A percentile compares a stretch with the other conserved stretches of the same genome.
Conservation (phyloP, 1,140 invertebrate genomes). For the Drosophila kepulauana region DNA sequence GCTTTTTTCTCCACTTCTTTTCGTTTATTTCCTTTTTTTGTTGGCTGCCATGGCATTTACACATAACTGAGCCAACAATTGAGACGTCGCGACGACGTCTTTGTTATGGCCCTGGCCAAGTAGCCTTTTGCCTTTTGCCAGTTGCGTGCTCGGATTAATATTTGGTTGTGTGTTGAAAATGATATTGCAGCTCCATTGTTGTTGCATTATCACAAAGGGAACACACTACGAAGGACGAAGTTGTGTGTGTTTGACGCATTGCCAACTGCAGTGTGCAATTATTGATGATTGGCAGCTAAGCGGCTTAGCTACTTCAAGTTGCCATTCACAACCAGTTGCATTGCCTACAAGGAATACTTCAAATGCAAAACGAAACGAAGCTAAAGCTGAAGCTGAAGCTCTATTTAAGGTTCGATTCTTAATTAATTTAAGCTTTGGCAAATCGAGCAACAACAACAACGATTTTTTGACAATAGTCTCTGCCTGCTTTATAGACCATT, state of each 20-base stretch:
- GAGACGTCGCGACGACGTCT: slow-evolving; percentile 68
- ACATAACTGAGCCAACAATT: slow-evolving; percentile 52
- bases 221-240: background rate
- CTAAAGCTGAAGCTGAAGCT: no score
- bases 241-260: background rate
- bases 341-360: slow-evolving; percentile 1
- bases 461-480: no score
- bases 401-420: no score
- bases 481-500: slow-evolving; percentile 25
- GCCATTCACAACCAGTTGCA: slow-evolving; percentile 16
- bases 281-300: slow-evolving; percentile 63
- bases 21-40: background rate
- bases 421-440: no score
- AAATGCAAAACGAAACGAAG: background rate
- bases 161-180: background rate
- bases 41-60: slow-evolving; percentile 17
- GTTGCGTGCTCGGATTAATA: slow-evolving; percentile 30
- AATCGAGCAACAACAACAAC: no score
- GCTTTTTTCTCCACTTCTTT: background rate
- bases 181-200: background rate
- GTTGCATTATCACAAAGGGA: slow-evolving; percentile 9
- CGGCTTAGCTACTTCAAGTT: slow-evolving; percentile 44
- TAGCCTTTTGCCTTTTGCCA: slow-evolving; percentile 1
- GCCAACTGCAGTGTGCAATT: slow-evolving; percentile 45
- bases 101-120: slow-evolving; percentile 34